Conservation (phyloP, 2,797 vertebrate genomes). For the Odontamblyopus rebecca region DNA sequence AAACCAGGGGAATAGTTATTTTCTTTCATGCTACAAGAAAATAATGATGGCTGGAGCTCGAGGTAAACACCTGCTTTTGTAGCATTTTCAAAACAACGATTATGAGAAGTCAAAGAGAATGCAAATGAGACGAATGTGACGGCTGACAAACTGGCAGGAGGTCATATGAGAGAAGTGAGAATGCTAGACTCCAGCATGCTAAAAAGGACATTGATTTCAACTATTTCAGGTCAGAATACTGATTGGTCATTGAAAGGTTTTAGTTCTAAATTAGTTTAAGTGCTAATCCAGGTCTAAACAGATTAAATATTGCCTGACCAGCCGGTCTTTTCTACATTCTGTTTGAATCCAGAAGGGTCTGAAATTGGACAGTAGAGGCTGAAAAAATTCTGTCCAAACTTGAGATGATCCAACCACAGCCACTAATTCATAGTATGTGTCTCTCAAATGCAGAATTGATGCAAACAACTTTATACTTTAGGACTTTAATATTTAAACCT, state of each 20-base stretch:
- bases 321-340: no score
- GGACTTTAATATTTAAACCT: no score
- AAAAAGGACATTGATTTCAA: not conserved
- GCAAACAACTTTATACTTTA: no score
- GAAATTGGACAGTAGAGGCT: no score
- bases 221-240: not conserved
- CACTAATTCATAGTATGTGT: no score
- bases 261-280: no score
- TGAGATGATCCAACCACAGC: no score
- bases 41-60: not conserved
- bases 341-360: no score
- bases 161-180: not conserved
- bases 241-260: not conserved
- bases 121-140: constrained; percentile 5
- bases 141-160: not conserved
- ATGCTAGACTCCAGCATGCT: not conserved
- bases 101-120: not conserved
- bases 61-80: not conserved
- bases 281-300: no score
- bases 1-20: not conserved
- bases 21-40: not conserved
- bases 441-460: no score
- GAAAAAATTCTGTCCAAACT: no score
- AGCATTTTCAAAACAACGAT: not conserved
- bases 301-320: no score